These are phyloP conservation scores for Oceanodroma tethys DNA, from an alignment of 2,113 vertebrate genomes.

Conservation along the genomic window DNA sequence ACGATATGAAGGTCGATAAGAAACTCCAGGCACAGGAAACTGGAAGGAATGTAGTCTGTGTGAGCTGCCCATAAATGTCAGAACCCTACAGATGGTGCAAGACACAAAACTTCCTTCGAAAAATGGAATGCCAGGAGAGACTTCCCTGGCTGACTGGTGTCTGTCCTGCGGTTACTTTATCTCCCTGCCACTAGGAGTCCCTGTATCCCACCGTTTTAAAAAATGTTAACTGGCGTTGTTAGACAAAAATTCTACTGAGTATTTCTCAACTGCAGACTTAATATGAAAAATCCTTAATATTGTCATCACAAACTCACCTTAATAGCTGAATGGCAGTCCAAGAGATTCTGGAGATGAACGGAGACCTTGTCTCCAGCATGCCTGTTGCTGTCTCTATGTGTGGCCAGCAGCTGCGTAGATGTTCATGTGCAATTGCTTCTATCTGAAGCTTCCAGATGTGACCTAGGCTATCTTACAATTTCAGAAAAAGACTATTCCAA, in stretches of 20 bases:
- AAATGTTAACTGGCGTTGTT: too few species aligned
- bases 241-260: not conserved
- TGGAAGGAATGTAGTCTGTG: not conserved
- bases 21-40: not conserved
- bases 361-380: not conserved
- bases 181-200: conserved; percentile 47
- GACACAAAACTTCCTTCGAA: not conserved
- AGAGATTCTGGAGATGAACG: not conserved
- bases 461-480: not conserved
- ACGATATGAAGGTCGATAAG: not conserved
- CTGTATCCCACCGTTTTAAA: not conserved
- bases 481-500: conserved; percentile 77
- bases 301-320: not conserved
- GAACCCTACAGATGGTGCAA: not conserved
- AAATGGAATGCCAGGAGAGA: not conserved
- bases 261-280: not conserved
- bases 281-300: not conserved
- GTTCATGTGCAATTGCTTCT: not conserved
- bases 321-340: not conserved
- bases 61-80: not conserved
- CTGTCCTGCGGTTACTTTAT: not conserved
- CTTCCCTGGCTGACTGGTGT: not conserved
- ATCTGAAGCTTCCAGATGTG: not conserved
- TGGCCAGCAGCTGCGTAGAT: not conserved
- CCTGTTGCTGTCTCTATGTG: not conserved